Evolutionary conservation across 2,797 vertebrate genomes (phyloP).

Genomic region (Gymnopithys bicolor): DNA sequence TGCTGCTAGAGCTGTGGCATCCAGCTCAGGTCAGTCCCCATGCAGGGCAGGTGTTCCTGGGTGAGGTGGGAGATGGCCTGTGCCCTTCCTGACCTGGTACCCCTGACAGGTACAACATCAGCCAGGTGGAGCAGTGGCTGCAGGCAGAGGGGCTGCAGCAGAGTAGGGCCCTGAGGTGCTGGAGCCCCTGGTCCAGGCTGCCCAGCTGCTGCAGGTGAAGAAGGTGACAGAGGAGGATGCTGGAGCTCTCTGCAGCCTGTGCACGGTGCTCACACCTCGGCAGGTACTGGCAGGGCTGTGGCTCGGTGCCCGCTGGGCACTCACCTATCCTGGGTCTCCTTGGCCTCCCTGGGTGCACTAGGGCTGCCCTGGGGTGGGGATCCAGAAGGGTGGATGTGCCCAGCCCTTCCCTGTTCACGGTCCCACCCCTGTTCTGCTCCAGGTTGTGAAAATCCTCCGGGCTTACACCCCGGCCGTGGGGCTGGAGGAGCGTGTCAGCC

Average conservation of each 20-base stretch:
- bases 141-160: slow-evolving; percentile 75
- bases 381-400: background rate
- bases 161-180: slow-evolving; percentile 74
- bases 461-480: slow-evolving; percentile 82
- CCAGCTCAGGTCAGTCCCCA: slow-evolving; percentile 78
- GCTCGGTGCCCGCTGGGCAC: background rate
- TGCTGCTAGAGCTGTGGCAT: slow-evolving; percentile 84
- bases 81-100: too few relatives aligned
- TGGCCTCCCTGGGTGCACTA: too few relatives aligned
- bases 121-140: slow-evolving; percentile 85
- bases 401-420: background rate
- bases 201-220: slow-evolving; percentile 84
- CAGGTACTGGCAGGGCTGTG: background rate
- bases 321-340: background rate
- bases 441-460: slow-evolving; percentile 85
- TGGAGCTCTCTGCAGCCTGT: slow-evolving; percentile 78
- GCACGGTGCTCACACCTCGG: slow-evolving; percentile 75
- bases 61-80: fast-evolving
- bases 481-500: slow-evolving; percentile 81
- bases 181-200: slow-evolving; percentile 84
- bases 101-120: slow-evolving; percentile 79
- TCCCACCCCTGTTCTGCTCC: background rate
- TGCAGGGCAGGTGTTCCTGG: fast-evolving
- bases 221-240: slow-evolving; percentile 80
- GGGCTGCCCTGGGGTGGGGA: background rate